These are phyloP conservation scores for Drosophila lowei DNA, from an alignment of 1,140 invertebrate genomes.

Conservation along the genomic window DNA sequence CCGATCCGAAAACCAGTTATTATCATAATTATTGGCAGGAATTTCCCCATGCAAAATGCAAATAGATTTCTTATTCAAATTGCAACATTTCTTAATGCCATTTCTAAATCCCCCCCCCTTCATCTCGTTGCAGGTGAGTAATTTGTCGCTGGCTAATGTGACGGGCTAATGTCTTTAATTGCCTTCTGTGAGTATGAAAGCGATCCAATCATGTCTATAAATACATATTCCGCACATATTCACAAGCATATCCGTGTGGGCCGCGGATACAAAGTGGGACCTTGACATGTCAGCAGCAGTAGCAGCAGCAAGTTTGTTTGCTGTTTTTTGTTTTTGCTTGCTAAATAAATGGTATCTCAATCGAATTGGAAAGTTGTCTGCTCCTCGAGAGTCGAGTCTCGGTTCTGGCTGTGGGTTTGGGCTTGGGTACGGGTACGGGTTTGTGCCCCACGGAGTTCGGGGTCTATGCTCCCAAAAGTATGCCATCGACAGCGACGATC, in stretches of 20 bases:
- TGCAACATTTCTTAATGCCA: slow-evolving; percentile 23
- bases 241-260: slow-evolving; percentile 66
- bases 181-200: slow-evolving; percentile 40
- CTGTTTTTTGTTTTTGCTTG: neutral
- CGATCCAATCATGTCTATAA: slow-evolving; percentile 10
- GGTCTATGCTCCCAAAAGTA: slow-evolving; percentile 46
- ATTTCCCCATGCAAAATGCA: slow-evolving; percentile 50
- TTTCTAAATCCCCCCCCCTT: slow-evolving; percentile 31
- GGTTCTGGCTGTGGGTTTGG: neutral
- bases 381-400: neutral
- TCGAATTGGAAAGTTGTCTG: slow-evolving; percentile 40
- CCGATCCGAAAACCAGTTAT: slow-evolving; percentile 37
- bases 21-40: slow-evolving; percentile 50
- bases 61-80: slow-evolving; percentile 60
- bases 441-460: neutral
- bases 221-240: slow-evolving; percentile 18
- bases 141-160: slow-evolving; percentile 35
- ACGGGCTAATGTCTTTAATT: slow-evolving; percentile 64
- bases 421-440: neutral
- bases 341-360: slow-evolving; percentile 21
- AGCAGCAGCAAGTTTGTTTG: slow-evolving; percentile 21
- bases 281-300: slow-evolving; percentile 50
- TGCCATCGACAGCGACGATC: slow-evolving; percentile 21
- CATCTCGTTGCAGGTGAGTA: slow-evolving; percentile 69
- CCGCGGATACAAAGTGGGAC: slow-evolving; percentile 31